Evolutionary conservation across 2,797 vertebrate species (phyloP).

Genomic region (Tapirus indicus): DNA sequence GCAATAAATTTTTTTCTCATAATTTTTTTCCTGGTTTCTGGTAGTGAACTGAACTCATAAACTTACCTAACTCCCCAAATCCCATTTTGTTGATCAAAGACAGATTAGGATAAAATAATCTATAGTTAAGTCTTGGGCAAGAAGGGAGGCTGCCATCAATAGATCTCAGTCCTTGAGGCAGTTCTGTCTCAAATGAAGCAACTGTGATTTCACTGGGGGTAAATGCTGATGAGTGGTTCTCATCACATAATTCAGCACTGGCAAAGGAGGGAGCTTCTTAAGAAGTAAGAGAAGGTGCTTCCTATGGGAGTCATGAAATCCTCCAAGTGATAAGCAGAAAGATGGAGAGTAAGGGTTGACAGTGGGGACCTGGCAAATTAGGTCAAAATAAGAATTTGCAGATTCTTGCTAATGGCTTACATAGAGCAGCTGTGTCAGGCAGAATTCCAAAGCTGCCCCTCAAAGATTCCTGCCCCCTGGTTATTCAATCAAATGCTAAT

Average conservation of each 20-base stretch:
- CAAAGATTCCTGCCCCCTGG: background rate
- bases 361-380: background rate
- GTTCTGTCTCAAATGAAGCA: background rate
- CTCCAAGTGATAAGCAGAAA: background rate
- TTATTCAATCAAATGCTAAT: background rate
- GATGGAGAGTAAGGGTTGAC: background rate
- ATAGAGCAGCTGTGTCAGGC: background rate
- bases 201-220: background rate
- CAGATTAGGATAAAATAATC: background rate
- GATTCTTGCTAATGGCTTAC: background rate
- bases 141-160: background rate
- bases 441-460: background rate
- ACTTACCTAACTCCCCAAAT: background rate
- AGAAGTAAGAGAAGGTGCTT: background rate
- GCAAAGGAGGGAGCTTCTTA: background rate
- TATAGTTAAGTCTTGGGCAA: background rate
- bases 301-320: background rate
- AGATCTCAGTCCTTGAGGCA: background rate
- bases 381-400: background rate
- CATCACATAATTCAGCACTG: background rate
- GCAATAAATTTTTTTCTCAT: background rate
- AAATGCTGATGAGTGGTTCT: background rate
- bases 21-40: background rate
- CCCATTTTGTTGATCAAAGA: background rate
- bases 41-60: background rate